Percentiles rank a stretch among this genome's conserved stretches.
phyloP scores from a whole-genome alignment of 1,140 invertebrate species.

The Pseudoatta argentina region DNA sequence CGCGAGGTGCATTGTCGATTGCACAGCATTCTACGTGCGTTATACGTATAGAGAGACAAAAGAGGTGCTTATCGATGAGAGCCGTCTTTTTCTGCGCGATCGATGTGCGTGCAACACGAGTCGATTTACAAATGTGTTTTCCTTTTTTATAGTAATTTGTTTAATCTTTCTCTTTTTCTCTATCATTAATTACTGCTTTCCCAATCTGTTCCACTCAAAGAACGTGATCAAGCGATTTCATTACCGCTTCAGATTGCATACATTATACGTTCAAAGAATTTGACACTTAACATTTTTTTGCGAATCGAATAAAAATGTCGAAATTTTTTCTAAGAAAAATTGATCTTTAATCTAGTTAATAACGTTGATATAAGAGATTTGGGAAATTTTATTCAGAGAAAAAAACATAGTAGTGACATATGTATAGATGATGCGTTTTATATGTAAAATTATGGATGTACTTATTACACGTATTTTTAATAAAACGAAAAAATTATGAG shows the following conservation, averaged over 20 bases:
- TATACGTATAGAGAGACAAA: neutral
- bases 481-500: no score
- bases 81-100: constrained; percentile 12
- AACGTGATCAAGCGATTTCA: neutral
- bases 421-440: no score
- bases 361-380: neutral
- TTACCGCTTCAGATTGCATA: neutral
- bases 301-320: neutral
- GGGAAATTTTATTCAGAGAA: neutral
- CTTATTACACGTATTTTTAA: no score
- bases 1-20: constrained; percentile 24
- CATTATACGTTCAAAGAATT: neutral
- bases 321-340: constrained; percentile 1
- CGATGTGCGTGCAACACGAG: neutral
- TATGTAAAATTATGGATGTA: no score
- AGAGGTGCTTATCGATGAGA: constrained; percentile 39
- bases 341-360: neutral
- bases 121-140: constrained; percentile 21
- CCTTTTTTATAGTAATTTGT: neutral
- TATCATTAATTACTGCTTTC: constrained; percentile 19
- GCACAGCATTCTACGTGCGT: neutral
- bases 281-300: neutral
- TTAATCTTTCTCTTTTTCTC: neutral
- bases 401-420: no score
- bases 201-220: neutral